Evolutionary conservation across 2,888 invertebrate species (phyloP), one percentile per base, ranked within the genome.

Genomic region (Adelognathus sp.): DNA sequence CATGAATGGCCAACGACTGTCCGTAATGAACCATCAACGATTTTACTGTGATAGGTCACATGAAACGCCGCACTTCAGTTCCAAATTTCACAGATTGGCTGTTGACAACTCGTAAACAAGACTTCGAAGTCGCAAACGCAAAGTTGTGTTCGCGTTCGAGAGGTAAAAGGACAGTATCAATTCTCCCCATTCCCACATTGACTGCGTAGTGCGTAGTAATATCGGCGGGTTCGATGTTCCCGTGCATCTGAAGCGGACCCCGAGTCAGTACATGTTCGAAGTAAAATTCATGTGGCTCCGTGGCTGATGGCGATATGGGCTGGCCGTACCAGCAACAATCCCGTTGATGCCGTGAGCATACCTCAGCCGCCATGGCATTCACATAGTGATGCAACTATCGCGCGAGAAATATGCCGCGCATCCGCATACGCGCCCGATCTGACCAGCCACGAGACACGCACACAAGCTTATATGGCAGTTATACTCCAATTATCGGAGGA

Each of bases 321-420:
- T 1, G 5, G 11, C 9, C n/a, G 29, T 76, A 54, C 52, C 7
- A 27, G 24, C 29, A 41, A 50, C 60, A 39, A 29, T 58, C n/a
- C 36, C 7, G 24, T 29, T 33, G 63, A 73, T 41, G 63, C 56
- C 56, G 24, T 31, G n/a, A n/a, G 50, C 77, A 73, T 73, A 78
- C 24, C 69, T 63, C 56, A 21, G 73, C 72, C 29, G 29, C 46
- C 41, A 31, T 14, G 67, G 67, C 14, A 78, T 73, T 73, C 67
- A 58, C 56, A 73, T 61, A 46, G 50, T 24, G 50, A 78, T 78
- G 73, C 73, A 64, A 73, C 63, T 73, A 73, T 5, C 58, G 61
- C 39, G 39, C 69, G 58, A 73, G 77, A 78, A 78, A 69, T 78
- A 73, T 73, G 67, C 67, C 27, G 52, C 58, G 69, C 63, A 73